These are phyloP conservation scores for Linurgus olivaceus DNA, from an alignment of 2,797 vertebrate species.

Conservation along the genomic window DNA sequence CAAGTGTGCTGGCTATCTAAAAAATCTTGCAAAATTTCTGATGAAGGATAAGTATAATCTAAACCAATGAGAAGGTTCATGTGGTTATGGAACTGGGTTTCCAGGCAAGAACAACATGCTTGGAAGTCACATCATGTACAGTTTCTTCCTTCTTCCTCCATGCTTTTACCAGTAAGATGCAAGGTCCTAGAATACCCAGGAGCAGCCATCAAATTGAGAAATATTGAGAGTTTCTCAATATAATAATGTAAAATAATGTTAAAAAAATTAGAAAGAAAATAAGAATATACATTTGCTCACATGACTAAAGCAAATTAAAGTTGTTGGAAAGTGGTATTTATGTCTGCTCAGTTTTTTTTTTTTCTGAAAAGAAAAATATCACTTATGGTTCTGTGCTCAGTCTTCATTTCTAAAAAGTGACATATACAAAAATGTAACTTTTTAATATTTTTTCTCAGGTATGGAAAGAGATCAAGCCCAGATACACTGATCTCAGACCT, in stretches of 20 bases:
- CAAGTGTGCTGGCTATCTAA: not conserved
- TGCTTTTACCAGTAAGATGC: not conserved
- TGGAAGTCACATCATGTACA: not conserved
- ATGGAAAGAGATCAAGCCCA: slow-evolving; percentile 90
- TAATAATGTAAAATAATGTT: not conserved
- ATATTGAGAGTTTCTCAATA: not conserved
- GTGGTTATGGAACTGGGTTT: not conserved
- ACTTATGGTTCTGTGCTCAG: not conserved
- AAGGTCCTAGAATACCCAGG: not conserved
- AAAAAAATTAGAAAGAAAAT: not conserved
- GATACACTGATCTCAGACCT: slow-evolving; percentile 86
- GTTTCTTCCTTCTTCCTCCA: not conserved
- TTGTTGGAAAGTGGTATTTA: not conserved
- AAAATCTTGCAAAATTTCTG: not conserved
- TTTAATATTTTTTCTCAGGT: slow-evolving; percentile 71
- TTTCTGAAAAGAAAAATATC: not conserved
- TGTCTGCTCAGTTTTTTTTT: not conserved
- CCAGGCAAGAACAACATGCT: not conserved
- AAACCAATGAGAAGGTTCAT: not conserved
- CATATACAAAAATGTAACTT: not conserved
- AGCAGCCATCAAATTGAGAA: not conserved
- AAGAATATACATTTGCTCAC: not conserved
- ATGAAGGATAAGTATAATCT: not conserved
- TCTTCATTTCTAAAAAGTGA: not conserved
- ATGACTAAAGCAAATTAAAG: not conserved